These are phyloP conservation scores for Eupithecia tripunctaria DNA, from an alignment of 2,888 invertebrate genomes.

Conservation along the genomic window DNA sequence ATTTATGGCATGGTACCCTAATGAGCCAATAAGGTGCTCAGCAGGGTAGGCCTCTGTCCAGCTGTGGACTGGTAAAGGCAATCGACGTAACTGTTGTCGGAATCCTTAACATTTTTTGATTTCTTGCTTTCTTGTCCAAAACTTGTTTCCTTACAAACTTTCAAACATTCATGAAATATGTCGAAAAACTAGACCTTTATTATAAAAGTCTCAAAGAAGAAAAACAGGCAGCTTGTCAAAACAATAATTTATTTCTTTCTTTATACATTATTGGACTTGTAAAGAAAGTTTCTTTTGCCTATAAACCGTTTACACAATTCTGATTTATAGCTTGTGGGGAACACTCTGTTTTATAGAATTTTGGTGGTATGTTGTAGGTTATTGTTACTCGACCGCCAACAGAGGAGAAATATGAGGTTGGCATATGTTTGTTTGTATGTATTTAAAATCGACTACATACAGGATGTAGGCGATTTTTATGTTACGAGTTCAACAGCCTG, in stretches of 20 bases:
- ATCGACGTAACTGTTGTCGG: neutral
- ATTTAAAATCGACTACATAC: too few relatives aligned
- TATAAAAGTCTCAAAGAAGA: conserved; percentile 6
- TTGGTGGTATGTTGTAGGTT: conserved; percentile 1
- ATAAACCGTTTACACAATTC: conserved; percentile 66
- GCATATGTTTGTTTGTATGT: too few relatives aligned
- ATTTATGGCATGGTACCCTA: neutral
- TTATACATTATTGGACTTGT: conserved; percentile 47
- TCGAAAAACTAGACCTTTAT: neutral
- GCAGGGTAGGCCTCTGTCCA: neutral
- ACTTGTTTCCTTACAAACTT: neutral
- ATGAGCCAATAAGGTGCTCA: neutral
- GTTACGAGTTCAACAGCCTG: too few relatives aligned
- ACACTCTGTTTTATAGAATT: neutral
- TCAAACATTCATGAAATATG: neutral
- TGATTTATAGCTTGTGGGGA: conserved; percentile 59
- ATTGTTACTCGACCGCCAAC: too few relatives aligned
- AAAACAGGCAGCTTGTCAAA: conserved; percentile 18
- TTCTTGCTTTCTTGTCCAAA: neutral
- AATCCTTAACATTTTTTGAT: neutral
- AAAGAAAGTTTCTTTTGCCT: conserved; percentile 49
- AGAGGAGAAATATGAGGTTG: too few relatives aligned
- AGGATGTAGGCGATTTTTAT: too few relatives aligned
- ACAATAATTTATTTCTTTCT: conserved; percentile 49
- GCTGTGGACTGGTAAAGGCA: too few relatives aligned